Percentiles rank a stretch among this genome's conserved stretches.
These are phyloP conservation scores for Scaptomyza cyrtandrae DNA, from an alignment of 2,888 invertebrate species.

Conservation along the genomic window DNA sequence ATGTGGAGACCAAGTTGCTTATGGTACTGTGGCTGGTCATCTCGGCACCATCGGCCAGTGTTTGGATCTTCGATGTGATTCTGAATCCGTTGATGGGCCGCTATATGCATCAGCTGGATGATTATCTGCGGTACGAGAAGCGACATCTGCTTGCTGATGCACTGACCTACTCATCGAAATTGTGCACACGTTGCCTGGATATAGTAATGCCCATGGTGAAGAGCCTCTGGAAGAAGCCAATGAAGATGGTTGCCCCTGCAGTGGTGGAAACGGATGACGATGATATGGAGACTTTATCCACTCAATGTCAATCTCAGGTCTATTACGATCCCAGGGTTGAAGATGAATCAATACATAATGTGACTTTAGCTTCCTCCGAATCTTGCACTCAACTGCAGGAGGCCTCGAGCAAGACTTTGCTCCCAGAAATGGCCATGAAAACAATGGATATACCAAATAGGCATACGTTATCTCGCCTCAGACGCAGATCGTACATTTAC, in stretches of 20 bases:
- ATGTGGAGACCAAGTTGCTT: constrained; percentile 52
- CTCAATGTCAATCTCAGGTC: background rate
- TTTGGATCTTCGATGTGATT: constrained; percentile 62
- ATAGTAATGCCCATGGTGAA: constrained; percentile 13
- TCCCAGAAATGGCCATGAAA: constrained; percentile 36
- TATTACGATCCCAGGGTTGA: constrained; percentile 12
- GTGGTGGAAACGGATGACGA: background rate
- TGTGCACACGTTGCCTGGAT: constrained; percentile 3
- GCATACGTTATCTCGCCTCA: background rate
- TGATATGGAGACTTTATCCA: background rate
- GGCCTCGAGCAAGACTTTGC: background rate
- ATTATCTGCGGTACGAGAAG: constrained; percentile 51
- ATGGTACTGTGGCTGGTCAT: constrained; percentile 57
- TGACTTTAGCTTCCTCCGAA: background rate
- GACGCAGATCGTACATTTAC: constrained; percentile 6
- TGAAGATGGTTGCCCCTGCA: background rate
- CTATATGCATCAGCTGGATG: constrained; percentile 49
- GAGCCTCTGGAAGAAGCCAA: constrained; percentile 16
- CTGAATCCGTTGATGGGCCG: constrained; percentile 48
- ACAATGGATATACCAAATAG: background rate
- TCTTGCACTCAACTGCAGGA: background rate
- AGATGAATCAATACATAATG: constrained; percentile 1
- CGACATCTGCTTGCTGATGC: constrained; percentile 38
- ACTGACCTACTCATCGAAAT: background rate
- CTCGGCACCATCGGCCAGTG: constrained; percentile 60